Percentiles rank a stretch among this genome's conserved stretches.
Conservation (phyloP, 2,888 invertebrate species). For the Lottia gigantea region DNA sequence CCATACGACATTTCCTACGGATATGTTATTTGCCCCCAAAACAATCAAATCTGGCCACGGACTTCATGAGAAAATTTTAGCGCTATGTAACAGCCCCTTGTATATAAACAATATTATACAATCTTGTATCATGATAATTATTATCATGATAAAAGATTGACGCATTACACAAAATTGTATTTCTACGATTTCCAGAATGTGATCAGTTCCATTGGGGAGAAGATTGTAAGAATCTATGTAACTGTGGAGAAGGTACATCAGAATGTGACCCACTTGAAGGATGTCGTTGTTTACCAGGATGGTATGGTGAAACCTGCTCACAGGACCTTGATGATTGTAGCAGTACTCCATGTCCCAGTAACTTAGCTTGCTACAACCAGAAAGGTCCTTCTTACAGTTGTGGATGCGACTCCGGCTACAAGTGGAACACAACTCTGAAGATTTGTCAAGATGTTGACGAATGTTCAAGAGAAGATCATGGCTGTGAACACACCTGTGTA, state of each 20-base stretch:
- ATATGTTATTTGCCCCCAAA: too few relatives aligned
- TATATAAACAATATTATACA: too few relatives aligned
- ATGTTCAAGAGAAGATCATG: not conserved
- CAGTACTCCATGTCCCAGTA: not conserved
- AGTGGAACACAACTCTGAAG: not conserved
- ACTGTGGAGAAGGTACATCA: not conserved
- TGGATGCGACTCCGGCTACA: not conserved
- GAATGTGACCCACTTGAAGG: not conserved
- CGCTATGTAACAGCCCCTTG: too few relatives aligned
- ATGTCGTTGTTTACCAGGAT: slow-evolving; percentile 20
- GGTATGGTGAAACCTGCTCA: slow-evolving; percentile 27
- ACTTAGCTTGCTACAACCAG: not conserved
- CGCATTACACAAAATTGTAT: too few relatives aligned
- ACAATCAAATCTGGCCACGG: too few relatives aligned
- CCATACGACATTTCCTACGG: too few relatives aligned
- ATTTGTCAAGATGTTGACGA: not conserved
- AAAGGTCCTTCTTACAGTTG: not conserved
- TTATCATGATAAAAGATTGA: not conserved
- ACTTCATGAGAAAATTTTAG: too few relatives aligned
- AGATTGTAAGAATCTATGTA: not conserved
- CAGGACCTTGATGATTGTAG: not conserved
- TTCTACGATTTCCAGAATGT: slow-evolving; percentile 25
- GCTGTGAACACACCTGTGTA: not conserved
- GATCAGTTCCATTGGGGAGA: slow-evolving; percentile 33
- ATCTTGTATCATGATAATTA: too few relatives aligned